Evolutionary conservation across 2,113 vertebrate species (phyloP).

Genomic region (Vidua chalybeata): DNA sequence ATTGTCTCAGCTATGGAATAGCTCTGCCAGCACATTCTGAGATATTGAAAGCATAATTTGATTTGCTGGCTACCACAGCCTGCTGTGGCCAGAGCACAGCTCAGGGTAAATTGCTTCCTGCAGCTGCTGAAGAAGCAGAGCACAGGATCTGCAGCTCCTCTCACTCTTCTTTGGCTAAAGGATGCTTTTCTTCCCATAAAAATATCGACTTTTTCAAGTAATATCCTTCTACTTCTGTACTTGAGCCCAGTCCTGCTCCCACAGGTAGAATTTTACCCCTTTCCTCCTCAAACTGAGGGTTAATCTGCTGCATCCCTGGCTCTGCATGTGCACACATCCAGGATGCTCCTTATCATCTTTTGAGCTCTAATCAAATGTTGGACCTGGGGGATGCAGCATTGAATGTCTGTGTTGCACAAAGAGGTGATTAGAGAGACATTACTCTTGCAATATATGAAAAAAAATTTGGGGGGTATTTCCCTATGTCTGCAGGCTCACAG

Average conservation of each 20-base stretch:
- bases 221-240: background rate
- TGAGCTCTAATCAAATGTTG: accelerated
- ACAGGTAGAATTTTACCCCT: background rate
- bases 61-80: background rate
- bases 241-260: background rate
- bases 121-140: background rate
- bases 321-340: background rate
- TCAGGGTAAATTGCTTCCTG: background rate
- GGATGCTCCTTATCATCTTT: background rate
- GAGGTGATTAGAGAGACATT: background rate
- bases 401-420: accelerated
- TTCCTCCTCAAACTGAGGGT: background rate
- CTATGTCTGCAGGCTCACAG: background rate
- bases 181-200: background rate
- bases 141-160: background rate
- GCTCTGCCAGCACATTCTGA: background rate
- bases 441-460: background rate
- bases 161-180: background rate
- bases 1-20: background rate
- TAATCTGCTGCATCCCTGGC: background rate
- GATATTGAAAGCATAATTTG: background rate
- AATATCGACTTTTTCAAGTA: background rate
- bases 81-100: background rate
- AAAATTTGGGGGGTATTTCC: background rate
- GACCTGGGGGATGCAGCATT: background rate